Conservation (phyloP, 2,113 vertebrate species). For the Piaya cayana region DNA sequence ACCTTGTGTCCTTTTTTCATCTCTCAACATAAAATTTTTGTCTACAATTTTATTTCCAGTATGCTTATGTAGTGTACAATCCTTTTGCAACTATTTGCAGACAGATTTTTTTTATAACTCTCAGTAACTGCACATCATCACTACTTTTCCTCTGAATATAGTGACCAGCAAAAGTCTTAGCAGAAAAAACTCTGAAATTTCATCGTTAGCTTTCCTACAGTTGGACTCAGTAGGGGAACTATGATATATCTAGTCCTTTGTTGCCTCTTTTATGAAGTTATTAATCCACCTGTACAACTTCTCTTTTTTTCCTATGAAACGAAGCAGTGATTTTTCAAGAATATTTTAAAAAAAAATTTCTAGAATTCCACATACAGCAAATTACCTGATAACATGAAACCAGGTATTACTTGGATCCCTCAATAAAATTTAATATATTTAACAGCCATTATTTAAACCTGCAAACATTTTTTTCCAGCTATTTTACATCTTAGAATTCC, state of each 20-base stretch:
- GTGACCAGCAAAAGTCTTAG: neutral
- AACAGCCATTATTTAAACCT: neutral
- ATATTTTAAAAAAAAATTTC: neutral
- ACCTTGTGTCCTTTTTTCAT: neutral
- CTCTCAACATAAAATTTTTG: neutral
- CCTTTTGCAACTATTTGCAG: neutral
- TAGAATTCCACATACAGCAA: neutral
- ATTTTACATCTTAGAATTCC: neutral
- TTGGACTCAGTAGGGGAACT: neutral
- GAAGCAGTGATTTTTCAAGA: neutral
- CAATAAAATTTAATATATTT: neutral
- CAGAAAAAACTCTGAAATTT: neutral
- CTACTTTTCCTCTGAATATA: neutral
- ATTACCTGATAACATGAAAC: neutral
- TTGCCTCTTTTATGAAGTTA: neutral
- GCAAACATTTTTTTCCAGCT: neutral
- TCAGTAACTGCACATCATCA: neutral
- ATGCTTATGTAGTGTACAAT: neutral
- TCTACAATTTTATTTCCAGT: neutral
- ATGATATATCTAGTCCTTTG: neutral
- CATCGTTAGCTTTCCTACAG: neutral
- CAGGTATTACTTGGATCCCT: neutral
- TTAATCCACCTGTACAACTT: neutral
- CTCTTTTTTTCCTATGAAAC: neutral
- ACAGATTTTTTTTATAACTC: neutral